A percentile compares a stretch with the other conserved stretches of the same genome.
phyloP scores from a whole-genome alignment of 1,140 invertebrate species.

The Cyclina sinensis region DNA sequence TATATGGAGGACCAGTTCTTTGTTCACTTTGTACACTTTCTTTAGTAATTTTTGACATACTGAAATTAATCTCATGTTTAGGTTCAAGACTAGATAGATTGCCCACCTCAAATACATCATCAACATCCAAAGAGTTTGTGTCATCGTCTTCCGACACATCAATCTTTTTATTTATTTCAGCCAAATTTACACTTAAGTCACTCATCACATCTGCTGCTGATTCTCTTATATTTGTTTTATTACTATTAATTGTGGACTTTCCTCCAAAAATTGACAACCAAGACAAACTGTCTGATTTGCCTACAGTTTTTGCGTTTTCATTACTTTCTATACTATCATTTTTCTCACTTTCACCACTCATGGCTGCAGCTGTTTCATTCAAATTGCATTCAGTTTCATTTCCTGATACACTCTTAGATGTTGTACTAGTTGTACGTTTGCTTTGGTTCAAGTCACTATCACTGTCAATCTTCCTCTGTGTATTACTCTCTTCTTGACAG shows the following conservation, averaged over 20 bases:
- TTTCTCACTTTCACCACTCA: not conserved
- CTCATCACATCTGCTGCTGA: slow-evolving; percentile 36
- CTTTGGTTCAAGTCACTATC: no score
- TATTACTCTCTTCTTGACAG: no score
- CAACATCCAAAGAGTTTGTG: slow-evolving; percentile 51
- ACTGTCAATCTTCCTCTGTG: no score
- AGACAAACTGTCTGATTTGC: slow-evolving; percentile 51
- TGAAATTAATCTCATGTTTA: slow-evolving; percentile 31
- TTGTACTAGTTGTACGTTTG: not conserved
- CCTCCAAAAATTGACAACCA: slow-evolving; percentile 60
- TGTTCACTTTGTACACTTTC: not conserved
- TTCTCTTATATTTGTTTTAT: not conserved
- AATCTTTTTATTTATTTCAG: slow-evolving; percentile 63
- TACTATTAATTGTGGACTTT: not conserved
- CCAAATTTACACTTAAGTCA: slow-evolving; percentile 53
- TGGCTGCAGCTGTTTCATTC: no score
- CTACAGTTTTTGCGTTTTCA: not conserved
- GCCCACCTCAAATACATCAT: slow-evolving; percentile 53
- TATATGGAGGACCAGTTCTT: not conserved
- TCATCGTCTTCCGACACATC: slow-evolving; percentile 56
- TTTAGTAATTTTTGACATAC: not conserved
- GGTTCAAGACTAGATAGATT: slow-evolving; percentile 59
- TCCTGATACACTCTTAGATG: not conserved
- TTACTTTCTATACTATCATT: not conserved
- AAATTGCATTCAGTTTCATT: not conserved